Percentiles rank a stretch among this genome's conserved stretches.
Conservation (phyloP, 2,888 invertebrate genomes). For the Ichneumoninae sp. region DNA sequence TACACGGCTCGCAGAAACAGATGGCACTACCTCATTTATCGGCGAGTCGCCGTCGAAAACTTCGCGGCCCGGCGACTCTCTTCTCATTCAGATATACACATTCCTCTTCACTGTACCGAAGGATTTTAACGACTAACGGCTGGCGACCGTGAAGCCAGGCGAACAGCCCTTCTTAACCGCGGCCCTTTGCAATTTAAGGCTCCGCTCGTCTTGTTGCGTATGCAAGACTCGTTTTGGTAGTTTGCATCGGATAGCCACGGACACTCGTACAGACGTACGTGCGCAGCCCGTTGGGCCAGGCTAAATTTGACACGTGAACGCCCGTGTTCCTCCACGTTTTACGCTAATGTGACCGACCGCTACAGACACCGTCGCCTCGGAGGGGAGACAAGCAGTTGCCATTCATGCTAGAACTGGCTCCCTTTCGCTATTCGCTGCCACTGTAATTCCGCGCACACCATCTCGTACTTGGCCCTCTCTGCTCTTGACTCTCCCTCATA, state of each 20-base stretch:
- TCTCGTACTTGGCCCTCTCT: constrained; percentile 9
- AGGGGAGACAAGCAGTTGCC: constrained; percentile 25
- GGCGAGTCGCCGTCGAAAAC: constrained; percentile 21
- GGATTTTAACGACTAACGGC: constrained; percentile 39
- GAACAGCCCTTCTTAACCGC: background rate
- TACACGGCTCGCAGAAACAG: constrained; percentile 33
- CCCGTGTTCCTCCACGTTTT: constrained; percentile 54
- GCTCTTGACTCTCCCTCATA: constrained; percentile 34
- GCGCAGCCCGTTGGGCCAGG: constrained; percentile 11
- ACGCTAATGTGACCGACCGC: constrained; percentile 59
- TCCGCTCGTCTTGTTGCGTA: background rate
- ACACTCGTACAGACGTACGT: constrained; percentile 5
- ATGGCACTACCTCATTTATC: constrained; percentile 45
- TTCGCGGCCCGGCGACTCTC: background rate
- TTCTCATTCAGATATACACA: constrained; percentile 28
- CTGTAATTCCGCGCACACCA: constrained; percentile 6
- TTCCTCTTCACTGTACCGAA: constrained; percentile 30
- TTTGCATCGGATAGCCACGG: constrained; percentile 18
- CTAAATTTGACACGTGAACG: constrained; percentile 61
- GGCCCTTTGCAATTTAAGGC: background rate
- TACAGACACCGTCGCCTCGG: constrained; percentile 30
- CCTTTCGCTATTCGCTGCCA: constrained; percentile 8
- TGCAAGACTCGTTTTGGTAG: constrained; percentile 18
- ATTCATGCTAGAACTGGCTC: background rate
- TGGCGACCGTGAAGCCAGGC: constrained; percentile 5